Evolutionary conservation across 1,140 invertebrate species (phyloP), one percentile per base, ranked within the genome.

Genomic region (Sinonovacula constricta): DNA sequence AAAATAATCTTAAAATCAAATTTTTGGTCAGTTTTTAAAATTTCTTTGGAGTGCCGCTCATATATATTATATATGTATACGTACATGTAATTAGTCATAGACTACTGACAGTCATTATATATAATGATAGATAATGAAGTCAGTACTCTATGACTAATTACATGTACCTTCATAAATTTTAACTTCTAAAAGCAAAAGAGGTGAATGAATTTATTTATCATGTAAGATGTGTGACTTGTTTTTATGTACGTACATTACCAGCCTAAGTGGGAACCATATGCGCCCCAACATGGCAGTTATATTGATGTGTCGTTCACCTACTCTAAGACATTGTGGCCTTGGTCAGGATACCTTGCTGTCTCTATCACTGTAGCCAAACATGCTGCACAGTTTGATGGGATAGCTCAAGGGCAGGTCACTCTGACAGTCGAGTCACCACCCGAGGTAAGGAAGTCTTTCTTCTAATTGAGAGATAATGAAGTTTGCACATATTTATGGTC

Each of bases 311-410:
- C 89, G 0, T 88, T 91, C 63, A 93, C 95, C 18, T 93, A 95
- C 91, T 96, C 95, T n/a, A 93, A 94, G 75, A 92, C 95, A 39
- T 91, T 99, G 22, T 99, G 97, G 97, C 98, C 97, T 0, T 99
- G 97, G 97, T 97, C 97, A 7, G 98, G 98, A 0, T 99, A 96
- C 94, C 90, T 99, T 68, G 96, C 97, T 14, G 93, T 98, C 10
- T 94, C 93, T 84, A 92, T 97, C 76, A 92, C 92, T 2, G 95
- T 96, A 0, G 85, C 92, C 1, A 91, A 93, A 80, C 91, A 91
- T 54, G 96, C 95, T 10, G 93, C 93, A 2, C 91, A 94, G 65
- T 97, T 95, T 92, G 95, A 97, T 86, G 95, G 95, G 26, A 92
- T 94, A 63, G 94, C 94, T 31, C 94, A 95, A 92, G 97, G 97